Percentiles rank a stretch among this genome's conserved stretches.
Conservation (phyloP, 1,140 invertebrate species). For the Nymphalis io region DNA sequence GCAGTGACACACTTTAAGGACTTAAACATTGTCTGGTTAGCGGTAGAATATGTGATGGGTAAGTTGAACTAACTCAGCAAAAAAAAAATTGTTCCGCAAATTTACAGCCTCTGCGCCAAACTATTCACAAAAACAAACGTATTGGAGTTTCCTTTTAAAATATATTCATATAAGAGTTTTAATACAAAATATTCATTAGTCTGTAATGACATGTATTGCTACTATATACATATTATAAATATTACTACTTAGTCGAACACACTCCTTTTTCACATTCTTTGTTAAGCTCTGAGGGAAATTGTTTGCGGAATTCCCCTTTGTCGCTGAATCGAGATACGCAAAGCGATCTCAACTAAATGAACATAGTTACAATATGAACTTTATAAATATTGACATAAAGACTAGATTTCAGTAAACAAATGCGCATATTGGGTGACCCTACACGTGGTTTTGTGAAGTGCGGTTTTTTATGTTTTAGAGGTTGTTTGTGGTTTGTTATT, state of each 20-base stretch:
- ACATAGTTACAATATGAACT: too few species aligned
- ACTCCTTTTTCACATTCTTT: slow-evolving; percentile 20
- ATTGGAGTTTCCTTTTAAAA: too few species aligned
- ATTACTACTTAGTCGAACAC: slow-evolving; percentile 7
- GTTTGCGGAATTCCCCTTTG: slow-evolving; percentile 24
- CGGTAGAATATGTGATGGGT: too few species aligned
- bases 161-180: too few species aligned
- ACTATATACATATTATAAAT: slow-evolving; percentile 9
- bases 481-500: background rate
- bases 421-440: background rate
- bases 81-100: too few species aligned
- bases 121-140: too few species aligned
- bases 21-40: too few species aligned
- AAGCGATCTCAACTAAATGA: background rate
- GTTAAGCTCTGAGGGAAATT: slow-evolving; percentile 13
- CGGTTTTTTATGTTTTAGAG: background rate
- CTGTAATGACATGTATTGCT: background rate
- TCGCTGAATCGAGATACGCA: background rate
- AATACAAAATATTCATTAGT: background rate
- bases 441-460: background rate
- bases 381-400: too few species aligned
- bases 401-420: too few species aligned
- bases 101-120: too few species aligned
- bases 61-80: too few species aligned
- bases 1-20: too few species aligned